Evolutionary conservation across 1,140 invertebrate genomes (phyloP), one percentile per base, ranked within the genome.

Genomic region (Agraylea sexmaculata): DNA sequence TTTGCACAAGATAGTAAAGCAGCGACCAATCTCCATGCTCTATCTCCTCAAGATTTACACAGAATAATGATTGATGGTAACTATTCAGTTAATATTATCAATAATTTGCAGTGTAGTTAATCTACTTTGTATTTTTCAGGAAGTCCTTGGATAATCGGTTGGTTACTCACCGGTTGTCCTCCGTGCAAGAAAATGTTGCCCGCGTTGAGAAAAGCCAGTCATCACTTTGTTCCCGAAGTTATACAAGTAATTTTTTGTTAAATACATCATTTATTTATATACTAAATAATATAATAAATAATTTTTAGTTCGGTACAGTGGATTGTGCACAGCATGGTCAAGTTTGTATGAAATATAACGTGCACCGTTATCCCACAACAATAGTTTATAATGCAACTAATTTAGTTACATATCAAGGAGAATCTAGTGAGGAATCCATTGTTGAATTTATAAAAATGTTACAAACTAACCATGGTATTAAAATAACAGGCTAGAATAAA

Each of bases 161-260:
- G 83, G 68, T 85, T 81, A 62, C 78, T 82, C 3, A 83, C 84
- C 49, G 84, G 82, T 79, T 88, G 84, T 62, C 82, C 82, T n/a
- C 83, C 84, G 0, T 88, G 84, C 54, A 71, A 82, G 59, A 65
- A 68, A 40, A 62, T 87, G 37, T 58, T 87, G 10, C 78, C 79
- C 23, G 79, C 84, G 62, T 65, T 86, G 31, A 62, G 83, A 7
- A 80, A 77, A 59, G 75, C 79, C 3, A 78, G 78, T 27, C 64
- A 66, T 41, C 53, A 64, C 46, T 71, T 74, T 40, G 50, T 58
- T 19, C 51, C 61, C 5, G 58, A 62, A n/a, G 44, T 55, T 12
- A 50, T 71, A 25, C 44, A 50, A 37, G 48, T 50, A 30, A 36
- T 12, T 39, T 16, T 31, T 27, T 6, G 31, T 38, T 4, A 4